These are phyloP conservation scores for Netelia inedita DNA, from an alignment of 2,888 invertebrate genomes.

Conservation along the genomic window DNA sequence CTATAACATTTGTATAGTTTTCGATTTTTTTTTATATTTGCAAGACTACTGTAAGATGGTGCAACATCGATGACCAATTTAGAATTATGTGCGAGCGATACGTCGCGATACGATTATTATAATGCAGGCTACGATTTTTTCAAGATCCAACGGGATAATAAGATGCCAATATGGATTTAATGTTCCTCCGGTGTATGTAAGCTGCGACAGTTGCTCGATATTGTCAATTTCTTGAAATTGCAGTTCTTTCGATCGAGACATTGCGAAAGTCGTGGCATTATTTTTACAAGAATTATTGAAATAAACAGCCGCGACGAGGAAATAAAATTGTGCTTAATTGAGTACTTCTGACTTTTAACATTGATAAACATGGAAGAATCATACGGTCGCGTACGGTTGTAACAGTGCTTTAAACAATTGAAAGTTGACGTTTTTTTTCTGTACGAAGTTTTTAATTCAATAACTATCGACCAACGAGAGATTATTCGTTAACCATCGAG, in stretches of 20 bases:
- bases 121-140: neutral
- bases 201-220: too few relatives aligned
- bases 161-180: too few relatives aligned
- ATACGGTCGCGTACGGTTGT: neutral
- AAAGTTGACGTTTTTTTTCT: neutral
- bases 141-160: too few relatives aligned
- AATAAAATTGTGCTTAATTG: neutral
- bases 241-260: too few relatives aligned
- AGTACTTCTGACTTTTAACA: neutral
- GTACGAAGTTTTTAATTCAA: neutral
- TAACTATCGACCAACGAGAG: neutral
- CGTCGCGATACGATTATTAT: neutral
- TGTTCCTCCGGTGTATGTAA: too few relatives aligned
- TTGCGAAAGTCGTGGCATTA: too few relatives aligned
- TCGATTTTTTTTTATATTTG: neutral
- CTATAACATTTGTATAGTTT: neutral
- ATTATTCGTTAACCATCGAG: neutral
- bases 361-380: neutral
- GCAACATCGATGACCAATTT: neutral
- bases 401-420: neutral
- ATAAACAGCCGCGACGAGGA: neutral
- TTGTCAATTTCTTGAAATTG: too few relatives aligned
- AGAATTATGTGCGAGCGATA: constrained; percentile 5
- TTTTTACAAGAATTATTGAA: neutral
- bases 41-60: neutral